Evolutionary conservation across 92 coral and sea anemone genomes (phyloP), one percentile per base, ranked within the genome.

Genomic region (Scolanthus callimorphus): DNA sequence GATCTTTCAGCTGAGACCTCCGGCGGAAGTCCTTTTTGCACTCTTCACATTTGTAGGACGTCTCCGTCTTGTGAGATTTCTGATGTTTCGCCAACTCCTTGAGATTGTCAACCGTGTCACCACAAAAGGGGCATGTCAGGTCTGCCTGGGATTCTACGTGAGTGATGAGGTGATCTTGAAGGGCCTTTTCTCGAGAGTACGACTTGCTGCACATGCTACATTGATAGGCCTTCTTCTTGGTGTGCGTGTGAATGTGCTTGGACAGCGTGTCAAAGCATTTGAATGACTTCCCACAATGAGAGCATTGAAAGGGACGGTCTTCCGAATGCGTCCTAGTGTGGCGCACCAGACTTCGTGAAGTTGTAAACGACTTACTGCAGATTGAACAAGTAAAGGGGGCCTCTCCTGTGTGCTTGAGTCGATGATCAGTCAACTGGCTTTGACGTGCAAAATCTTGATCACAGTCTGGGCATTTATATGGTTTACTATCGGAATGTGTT

Each of bases 321-420:
- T 63, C 56, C n/a, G 78, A 58, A 41, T 79, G 85, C 13, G 69
- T 79, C 8, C 46, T 60, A 0, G 51, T 27, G 29, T 79, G 85
- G 11, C 85, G 66, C 12, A 46, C 51, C 58, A 71, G 30, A 55
- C 77, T 74, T 21, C 79, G 38, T 31, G 60, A 51, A 20, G 70
- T 71, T 11, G 76, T 79, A 43, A 79, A 79, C 2, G 79, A 20
- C 70, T 79, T 79, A 4, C 31, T 58, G 47, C 85, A 79, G 3
- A 54, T 58, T n/a, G 71, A 57, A 59, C 85, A 79, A 4, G 52
- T 38, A 24, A 60, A 79, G 12, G 85, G 85, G 0, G 74, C 58
- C 31, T 79, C 85, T 3, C 78, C 78, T 10, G 79, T 71, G 41
- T 79, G 85, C 11, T 71, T 75, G 8, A 74, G 59, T 13, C 57